phyloP scores from a whole-genome alignment of 1,140 invertebrate genomes.

The Megathymus violae region DNA sequence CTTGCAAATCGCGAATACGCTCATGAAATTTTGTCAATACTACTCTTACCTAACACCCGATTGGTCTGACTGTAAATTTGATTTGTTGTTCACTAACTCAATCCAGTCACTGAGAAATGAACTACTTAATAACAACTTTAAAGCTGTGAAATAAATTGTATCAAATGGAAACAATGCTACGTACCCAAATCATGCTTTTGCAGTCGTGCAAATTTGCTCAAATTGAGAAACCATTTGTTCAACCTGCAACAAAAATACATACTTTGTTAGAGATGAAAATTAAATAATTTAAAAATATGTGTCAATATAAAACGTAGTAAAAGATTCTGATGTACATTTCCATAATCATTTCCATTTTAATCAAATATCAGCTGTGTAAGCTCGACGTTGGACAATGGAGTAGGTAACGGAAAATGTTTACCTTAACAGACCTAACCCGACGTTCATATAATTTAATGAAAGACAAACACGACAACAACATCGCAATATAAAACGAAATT shows the following conservation, averaged over 20 bases:
- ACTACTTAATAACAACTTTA: too few species aligned
- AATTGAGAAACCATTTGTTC: conserved; percentile 53
- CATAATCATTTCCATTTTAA: conserved; percentile 36
- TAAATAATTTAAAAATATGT: conserved; percentile 25
- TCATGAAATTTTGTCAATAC: too few species aligned
- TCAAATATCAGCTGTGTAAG: conserved; percentile 45
- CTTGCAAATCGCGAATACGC: too few species aligned
- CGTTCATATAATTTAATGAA: conserved; percentile 69
- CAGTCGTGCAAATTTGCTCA: conserved; percentile 36
- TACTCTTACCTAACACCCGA: too few species aligned
- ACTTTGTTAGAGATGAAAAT: background rate
- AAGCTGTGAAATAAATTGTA: too few species aligned
- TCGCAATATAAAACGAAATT: conserved; percentile 61
- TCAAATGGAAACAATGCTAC: conserved; percentile 33
- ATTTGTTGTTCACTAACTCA: too few species aligned
- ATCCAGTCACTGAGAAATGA: too few species aligned
- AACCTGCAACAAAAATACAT: conserved; percentile 63
- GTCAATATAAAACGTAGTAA: conserved; percentile 14
- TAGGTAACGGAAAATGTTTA: conserved; percentile 63
- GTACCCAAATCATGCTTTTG: conserved; percentile 72
- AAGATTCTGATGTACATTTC: conserved; percentile 16
- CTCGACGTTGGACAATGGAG: conserved; percentile 50
- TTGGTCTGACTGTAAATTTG: too few species aligned
- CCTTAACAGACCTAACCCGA: conserved; percentile 56
- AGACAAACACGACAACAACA: conserved; percentile 66